Percentiles rank a stretch among this genome's conserved stretches.
These are phyloP conservation scores for Numida meleagris DNA, from an alignment of 2,113 vertebrate genomes.

Conservation along the genomic window DNA sequence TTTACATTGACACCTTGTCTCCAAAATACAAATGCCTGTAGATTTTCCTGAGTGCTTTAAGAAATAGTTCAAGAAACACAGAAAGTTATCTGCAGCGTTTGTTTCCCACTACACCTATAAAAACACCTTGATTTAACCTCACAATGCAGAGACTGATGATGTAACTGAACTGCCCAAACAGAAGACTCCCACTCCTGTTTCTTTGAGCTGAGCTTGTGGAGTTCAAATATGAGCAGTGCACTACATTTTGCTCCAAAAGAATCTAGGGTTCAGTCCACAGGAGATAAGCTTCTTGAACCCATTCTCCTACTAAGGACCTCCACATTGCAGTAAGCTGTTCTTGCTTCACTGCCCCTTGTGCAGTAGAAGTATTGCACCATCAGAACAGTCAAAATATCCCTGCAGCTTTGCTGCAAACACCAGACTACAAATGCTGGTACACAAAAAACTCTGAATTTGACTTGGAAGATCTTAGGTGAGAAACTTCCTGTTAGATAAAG, in stretches of 20 bases:
- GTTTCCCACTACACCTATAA: not conserved
- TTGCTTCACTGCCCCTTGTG: not conserved
- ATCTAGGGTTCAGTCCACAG: not conserved
- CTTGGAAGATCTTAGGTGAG: not conserved
- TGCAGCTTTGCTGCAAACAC: not conserved
- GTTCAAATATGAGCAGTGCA: not conserved
- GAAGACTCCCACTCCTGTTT: not conserved
- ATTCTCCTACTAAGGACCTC: not conserved
- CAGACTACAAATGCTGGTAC: not conserved
- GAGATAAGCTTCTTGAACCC: not conserved
- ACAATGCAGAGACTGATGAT: not conserved
- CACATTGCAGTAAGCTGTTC: not conserved
- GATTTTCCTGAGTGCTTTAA: not conserved
- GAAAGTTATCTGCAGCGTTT: not conserved
- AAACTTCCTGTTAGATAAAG: not conserved
- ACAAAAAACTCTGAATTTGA: slow-evolving; percentile 3
- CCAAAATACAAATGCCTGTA: not conserved
- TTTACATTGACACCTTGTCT: not conserved
- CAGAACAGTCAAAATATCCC: not conserved
- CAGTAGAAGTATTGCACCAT: not conserved
- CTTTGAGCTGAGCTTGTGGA: not conserved
- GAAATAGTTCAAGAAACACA: not conserved
- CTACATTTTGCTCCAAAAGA: not conserved
- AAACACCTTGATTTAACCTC: not conserved
- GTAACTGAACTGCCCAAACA: not conserved